Evolutionary conservation across 2,797 vertebrate species (phyloP).

Genomic region (Pristis pectinata): DNA sequence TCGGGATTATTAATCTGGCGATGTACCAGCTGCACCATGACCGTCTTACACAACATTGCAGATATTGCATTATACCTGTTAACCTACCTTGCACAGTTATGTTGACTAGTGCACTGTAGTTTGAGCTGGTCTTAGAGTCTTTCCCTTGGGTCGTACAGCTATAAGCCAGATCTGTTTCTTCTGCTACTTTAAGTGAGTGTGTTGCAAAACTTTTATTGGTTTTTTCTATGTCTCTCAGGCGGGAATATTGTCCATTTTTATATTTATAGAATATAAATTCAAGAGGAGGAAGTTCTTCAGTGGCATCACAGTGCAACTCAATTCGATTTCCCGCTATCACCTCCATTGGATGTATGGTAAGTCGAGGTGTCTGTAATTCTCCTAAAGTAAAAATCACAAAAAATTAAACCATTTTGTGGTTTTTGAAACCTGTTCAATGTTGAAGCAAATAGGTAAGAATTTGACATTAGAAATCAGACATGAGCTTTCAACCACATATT

Average conservation of each 20-base stretch:
- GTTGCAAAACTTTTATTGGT: neutral
- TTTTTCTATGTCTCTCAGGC: neutral
- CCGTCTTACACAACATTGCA: too few species aligned
- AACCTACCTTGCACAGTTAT: neutral
- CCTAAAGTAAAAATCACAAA: neutral
- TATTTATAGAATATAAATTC: neutral
- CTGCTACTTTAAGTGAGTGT: neutral
- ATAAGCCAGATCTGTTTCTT: neutral
- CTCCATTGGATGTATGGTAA: neutral
- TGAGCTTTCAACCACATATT: too few species aligned
- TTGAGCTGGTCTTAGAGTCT: neutral
- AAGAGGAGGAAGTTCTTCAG: conserved; percentile 9
- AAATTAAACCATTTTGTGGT: neutral
- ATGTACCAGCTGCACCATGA: too few species aligned
- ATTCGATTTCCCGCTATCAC: neutral
- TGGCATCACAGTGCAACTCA: neutral
- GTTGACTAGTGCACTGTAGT: neutral
- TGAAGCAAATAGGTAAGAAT: neutral
- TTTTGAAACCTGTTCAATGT: neutral
- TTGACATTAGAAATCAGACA: too few species aligned
- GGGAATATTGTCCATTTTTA: neutral
- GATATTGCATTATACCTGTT: neutral
- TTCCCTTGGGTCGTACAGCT: neutral
- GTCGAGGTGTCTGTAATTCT: neutral
- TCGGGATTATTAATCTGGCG: too few species aligned